Evolutionary conservation across 1,140 invertebrate species (phyloP), one percentile per base, ranked within the genome.

Genomic region (Radopholus similis): DNA sequence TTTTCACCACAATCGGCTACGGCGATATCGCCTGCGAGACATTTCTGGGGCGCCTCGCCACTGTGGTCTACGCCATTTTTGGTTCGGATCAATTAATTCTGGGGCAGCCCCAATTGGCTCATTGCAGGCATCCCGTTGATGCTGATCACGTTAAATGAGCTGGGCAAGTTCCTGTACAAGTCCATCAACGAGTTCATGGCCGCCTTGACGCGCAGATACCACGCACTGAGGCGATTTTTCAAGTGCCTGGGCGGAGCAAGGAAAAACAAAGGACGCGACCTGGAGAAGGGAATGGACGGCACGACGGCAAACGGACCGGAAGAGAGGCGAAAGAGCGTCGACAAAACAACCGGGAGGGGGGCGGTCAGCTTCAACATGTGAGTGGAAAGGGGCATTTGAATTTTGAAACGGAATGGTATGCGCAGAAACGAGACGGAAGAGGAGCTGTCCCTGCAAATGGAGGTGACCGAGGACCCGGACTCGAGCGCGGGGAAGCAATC

Each of bases 11-110:
- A 34, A 80, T 80, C 44, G 93, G 93, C 40, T 96, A 95, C 83
- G 93, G 93, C 13, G 91, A 96, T 82, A 93, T 96, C 54, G 90
- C 92, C 0, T 92, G 92, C 1, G 93, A 92, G 85, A 96, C 93
- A 0, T 87, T 89, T 72, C 89, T 88, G 82, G 93, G 93, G 18
- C 93, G 94, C 84, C 88, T 95, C 65, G 90, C 92, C 34, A 95
- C 93, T 15, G 95, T 96, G 77, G 90, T 95, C 80, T 96, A 96
- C 84, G 93, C 93, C 35, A 92, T 95, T 78, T 85, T 95, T 70
- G 93, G 93, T 62, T 15, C 30, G 26, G 13, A 60, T 28, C 15
- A 13, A 47, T 72, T 65, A 26, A 66, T 73, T 71, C 13, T 18
- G 13, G 15, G 71, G 30, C 8, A 26, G 18, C n/a, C 42, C 18